These are phyloP conservation scores for Drosophila algonquin DNA, from an alignment of 2,888 invertebrate genomes.

Conservation along the genomic window DNA sequence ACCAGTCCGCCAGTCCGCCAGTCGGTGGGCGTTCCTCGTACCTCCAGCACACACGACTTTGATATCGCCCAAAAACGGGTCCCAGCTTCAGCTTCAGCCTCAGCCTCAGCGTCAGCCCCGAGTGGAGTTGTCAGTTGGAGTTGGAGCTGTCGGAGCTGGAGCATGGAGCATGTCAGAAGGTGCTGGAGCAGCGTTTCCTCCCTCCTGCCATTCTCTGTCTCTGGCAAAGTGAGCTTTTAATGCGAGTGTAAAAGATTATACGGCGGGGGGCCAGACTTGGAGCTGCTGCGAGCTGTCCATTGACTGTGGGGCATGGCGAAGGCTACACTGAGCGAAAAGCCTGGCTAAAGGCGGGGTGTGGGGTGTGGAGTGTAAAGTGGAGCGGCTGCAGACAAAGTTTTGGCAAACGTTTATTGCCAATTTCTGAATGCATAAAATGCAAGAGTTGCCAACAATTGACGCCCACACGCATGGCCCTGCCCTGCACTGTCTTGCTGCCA, in stretches of 20 bases:
- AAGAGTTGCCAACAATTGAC: slow-evolving; percentile 65
- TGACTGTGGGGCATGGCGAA: slow-evolving; percentile 33
- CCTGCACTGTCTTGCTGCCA: slow-evolving; percentile 13
- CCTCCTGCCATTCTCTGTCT: slow-evolving; percentile 11
- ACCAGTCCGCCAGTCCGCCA: neutral
- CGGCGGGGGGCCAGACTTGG: slow-evolving; percentile 64
- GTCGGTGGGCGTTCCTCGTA: slow-evolving; percentile 67
- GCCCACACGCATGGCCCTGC: slow-evolving; percentile 40
- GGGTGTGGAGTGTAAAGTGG: slow-evolving; percentile 18
- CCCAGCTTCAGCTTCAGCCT: neutral
- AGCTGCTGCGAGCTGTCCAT: slow-evolving; percentile 64
- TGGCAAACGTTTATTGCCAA: slow-evolving; percentile 75
- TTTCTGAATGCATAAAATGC: slow-evolving; percentile 75
- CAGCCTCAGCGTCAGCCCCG: slow-evolving; percentile 8
- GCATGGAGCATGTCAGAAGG: slow-evolving; percentile 46
- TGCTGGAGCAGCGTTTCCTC: slow-evolving; percentile 33
- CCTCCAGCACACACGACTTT: slow-evolving; percentile 66
- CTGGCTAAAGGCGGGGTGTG: neutral
- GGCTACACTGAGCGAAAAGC: slow-evolving; percentile 18
- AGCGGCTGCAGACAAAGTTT: slow-evolving; percentile 63
- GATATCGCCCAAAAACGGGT: slow-evolving; percentile 37
- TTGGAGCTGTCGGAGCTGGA: slow-evolving; percentile 22
- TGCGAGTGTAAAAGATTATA: slow-evolving; percentile 76
- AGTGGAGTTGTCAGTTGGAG: slow-evolving; percentile 45
- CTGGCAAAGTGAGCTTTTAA: slow-evolving; percentile 69